These are phyloP conservation scores for Triplophysa siluroides DNA, from an alignment of 2,113 vertebrate species.

Conservation along the genomic window DNA sequence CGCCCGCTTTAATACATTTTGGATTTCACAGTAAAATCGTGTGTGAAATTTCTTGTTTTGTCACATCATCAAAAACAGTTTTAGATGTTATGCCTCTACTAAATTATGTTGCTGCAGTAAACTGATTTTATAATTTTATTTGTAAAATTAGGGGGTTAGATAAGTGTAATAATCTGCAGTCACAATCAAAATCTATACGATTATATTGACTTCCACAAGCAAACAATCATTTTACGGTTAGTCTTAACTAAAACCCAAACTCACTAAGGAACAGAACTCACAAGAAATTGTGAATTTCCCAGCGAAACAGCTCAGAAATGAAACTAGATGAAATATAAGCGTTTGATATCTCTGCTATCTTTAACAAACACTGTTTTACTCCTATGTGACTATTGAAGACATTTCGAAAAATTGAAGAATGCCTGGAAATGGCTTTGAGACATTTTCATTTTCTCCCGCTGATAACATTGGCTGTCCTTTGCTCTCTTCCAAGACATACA, in stretches of 20 bases:
- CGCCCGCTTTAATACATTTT: too few relatives aligned
- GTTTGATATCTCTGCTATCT: not conserved
- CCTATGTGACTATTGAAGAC: slow-evolving; percentile 2
- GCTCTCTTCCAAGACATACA: not conserved
- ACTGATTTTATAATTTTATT: not conserved
- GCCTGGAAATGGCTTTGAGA: slow-evolving; percentile 1
- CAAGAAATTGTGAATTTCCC: not conserved
- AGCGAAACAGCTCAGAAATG: slow-evolving; percentile 12
- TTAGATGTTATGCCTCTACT: not conserved
- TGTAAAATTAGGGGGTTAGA: not conserved
- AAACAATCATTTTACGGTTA: not conserved
- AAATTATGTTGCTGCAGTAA: not conserved
- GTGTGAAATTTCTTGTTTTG: not conserved
- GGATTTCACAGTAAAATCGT: not conserved
- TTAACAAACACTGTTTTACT: not conserved
- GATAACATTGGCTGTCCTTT: not conserved
- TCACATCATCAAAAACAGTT: not conserved
- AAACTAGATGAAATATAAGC: not conserved
- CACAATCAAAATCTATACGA: not conserved
- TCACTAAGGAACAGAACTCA: not conserved
- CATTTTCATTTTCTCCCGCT: slow-evolving; percentile 13
- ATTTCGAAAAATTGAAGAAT: not conserved
- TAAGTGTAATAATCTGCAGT: not conserved
- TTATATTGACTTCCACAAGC: not conserved
- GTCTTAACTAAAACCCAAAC: not conserved